These are phyloP conservation scores for Bombylius discolor DNA, from an alignment of 2,888 invertebrate genomes.

Conservation along the genomic window DNA sequence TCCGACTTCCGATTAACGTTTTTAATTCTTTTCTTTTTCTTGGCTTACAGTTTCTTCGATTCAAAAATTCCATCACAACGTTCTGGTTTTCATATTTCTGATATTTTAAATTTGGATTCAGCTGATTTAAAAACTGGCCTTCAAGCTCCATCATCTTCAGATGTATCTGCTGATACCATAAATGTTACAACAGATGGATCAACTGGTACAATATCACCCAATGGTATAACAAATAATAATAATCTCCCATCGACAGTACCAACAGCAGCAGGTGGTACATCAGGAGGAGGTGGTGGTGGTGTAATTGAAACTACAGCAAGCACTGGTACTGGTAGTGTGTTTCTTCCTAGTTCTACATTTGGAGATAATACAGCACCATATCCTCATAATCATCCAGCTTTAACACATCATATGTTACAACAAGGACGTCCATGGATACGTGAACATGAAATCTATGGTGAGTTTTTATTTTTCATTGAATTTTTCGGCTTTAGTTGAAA, in stretches of 20 bases:
- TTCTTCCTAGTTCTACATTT: constrained; percentile 18
- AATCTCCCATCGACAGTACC: not conserved
- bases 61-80: constrained; percentile 48
- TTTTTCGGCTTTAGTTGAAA: too few species aligned
- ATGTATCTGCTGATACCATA: not conserved
- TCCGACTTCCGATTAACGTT: too few species aligned
- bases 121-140: constrained; percentile 28
- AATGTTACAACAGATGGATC: not conserved
- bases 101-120: constrained; percentile 81
- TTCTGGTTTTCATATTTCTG: constrained; percentile 83
- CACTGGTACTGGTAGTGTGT: not conserved
- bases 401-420: constrained; percentile 33
- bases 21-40: too few species aligned
- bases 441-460: constrained; percentile 34
- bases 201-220: not conserved
- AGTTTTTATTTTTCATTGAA: constrained; percentile 3
- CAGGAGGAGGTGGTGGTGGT: not conserved
- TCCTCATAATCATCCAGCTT: constrained; percentile 27
- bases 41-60: constrained; percentile 56
- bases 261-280: constrained; percentile 8
- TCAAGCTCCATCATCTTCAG: constrained; percentile 5
- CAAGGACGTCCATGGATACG: constrained; percentile 31
- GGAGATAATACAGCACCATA: constrained; percentile 31
- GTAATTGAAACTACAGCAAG: not conserved
- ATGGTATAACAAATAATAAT: not conserved